phyloP scores from a whole-genome alignment of 2,113 vertebrate genomes.

The Mesembrinibis cayennensis region DNA sequence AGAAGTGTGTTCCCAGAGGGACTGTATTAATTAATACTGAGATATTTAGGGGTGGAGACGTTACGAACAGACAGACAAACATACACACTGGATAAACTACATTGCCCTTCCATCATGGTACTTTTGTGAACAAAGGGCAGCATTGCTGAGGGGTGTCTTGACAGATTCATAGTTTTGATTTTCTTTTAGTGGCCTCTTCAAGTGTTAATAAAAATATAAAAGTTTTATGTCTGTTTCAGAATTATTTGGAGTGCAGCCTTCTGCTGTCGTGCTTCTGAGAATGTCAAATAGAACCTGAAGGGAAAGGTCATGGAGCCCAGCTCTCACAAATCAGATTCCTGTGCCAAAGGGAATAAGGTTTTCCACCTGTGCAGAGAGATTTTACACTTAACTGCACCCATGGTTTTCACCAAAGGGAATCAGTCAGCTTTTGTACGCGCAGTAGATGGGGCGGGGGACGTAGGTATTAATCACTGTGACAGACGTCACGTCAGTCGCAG shows the following conservation, averaged over 20 bases:
- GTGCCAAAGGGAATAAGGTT: constrained; percentile 16
- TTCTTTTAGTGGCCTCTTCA: constrained; percentile 60
- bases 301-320: constrained; percentile 36
- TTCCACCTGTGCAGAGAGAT: constrained; percentile 39
- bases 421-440: not conserved
- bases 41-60: not conserved
- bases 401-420: constrained; percentile 22
- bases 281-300: constrained; percentile 50
- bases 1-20: not conserved
- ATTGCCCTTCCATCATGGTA: not conserved
- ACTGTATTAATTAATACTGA: not conserved
- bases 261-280: constrained; percentile 16
- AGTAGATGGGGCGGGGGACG: not conserved
- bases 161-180: constrained; percentile 69
- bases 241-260: constrained; percentile 23
- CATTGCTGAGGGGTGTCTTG: constrained; percentile 8
- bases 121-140: not conserved
- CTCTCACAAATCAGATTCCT: constrained; percentile 30
- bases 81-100: not conserved
- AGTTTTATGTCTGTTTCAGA: constrained; percentile 57
- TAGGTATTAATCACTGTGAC: constrained; percentile 22
- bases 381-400: constrained; percentile 31
- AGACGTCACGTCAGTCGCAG: not conserved
- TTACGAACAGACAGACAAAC: not conserved
- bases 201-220: constrained; percentile 66